Base-by-base conservation (phyloP, 2,888 invertebrate species). In the Thymelicus acteon region DNA sequence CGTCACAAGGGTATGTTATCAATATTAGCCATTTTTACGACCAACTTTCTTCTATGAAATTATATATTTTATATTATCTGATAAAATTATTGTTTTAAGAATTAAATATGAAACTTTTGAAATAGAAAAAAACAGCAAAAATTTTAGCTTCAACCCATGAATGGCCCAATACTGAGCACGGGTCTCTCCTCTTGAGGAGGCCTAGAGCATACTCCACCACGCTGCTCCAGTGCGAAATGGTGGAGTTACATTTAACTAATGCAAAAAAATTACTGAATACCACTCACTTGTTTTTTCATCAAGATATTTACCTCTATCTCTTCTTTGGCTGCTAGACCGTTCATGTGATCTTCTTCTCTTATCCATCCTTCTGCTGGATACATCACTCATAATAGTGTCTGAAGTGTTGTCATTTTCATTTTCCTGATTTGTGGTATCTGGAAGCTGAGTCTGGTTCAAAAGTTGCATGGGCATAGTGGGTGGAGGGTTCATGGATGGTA, bases 391-490 rank as follows among this genome's bases (percentile, higher is more conserved):
- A 24, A 39, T 61, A 12, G 47, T 60, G 24, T 54, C 15, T 60
- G 60, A 60, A 40, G 15, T 40, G 2, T 39, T 58, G 7, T 62
- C 63, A 39, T 49, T 40, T 1, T 58, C 58, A 39, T 13, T 60
- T 6, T 73, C 72, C n/a, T 74, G 73, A 31, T 72, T 71, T 37
- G 60, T 67, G 65, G 72, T 72, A 54, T 79, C 81, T 6, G 79
- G 77, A 6, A 74, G 60, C 2, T 78, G 73, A 0, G 81, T 78
- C 0, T 79, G 80, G 5, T 79, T 79, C 10, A 80, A 13, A 0
- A 73, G 65, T 6, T 80, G 80, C 13, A 80, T 7, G 0, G 73
- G 60, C 40, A 72, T 13, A 6, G 61, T 12, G 44, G 63, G 61
- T 19, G 71, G 67, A n/a, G 75, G 72, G 47, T 77, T 72, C 58